Conservation (phyloP, 2,888 invertebrate genomes). For the Drosophila monieri region DNA sequence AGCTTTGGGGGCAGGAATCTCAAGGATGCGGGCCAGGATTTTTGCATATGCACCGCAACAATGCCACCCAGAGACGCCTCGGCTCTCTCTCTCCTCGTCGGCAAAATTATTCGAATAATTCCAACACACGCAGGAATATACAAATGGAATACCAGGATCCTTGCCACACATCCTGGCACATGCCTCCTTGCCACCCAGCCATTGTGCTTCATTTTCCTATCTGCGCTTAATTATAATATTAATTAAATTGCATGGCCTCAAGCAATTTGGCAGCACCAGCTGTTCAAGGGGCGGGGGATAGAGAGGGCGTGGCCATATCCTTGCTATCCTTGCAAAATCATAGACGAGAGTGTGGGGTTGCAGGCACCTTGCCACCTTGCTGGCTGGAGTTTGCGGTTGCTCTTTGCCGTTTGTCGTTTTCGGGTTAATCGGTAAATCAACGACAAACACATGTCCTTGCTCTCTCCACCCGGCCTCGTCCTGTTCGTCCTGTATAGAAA, state of each 20-base stretch:
- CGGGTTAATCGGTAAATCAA: conserved; percentile 35
- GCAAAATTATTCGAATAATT: conserved; percentile 21
- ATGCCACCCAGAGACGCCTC: conserved; percentile 9
- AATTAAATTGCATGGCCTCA: conserved; percentile 56
- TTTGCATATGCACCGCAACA: conserved; percentile 26
- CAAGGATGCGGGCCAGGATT: conserved; percentile 18
- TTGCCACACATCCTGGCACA: not conserved
- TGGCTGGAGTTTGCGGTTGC: not conserved
- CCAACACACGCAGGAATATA: conserved; percentile 26
- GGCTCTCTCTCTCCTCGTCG: no score
- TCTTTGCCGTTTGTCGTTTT: conserved; percentile 18
- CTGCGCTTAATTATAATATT: conserved; percentile 55
- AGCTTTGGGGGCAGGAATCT: not conserved
- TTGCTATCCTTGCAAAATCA: not conserved
- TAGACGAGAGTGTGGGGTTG: no score
- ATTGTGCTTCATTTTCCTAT: conserved; percentile 14
- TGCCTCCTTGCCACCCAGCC: not conserved
- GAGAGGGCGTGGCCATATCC: not conserved
- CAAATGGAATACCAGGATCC: conserved; percentile 9
- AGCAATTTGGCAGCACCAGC: conserved; percentile 34
- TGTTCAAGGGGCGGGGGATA: no score
- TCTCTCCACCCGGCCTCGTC: no score
- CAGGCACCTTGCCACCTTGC: no score
- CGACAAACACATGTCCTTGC: conserved; percentile 19
- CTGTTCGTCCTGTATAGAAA: not conserved